Percentiles rank a stretch among this genome's conserved stretches.
phyloP scores from a whole-genome alignment of 64 coral and sea anemone genomes.

The Anthopleura sola region DNA sequence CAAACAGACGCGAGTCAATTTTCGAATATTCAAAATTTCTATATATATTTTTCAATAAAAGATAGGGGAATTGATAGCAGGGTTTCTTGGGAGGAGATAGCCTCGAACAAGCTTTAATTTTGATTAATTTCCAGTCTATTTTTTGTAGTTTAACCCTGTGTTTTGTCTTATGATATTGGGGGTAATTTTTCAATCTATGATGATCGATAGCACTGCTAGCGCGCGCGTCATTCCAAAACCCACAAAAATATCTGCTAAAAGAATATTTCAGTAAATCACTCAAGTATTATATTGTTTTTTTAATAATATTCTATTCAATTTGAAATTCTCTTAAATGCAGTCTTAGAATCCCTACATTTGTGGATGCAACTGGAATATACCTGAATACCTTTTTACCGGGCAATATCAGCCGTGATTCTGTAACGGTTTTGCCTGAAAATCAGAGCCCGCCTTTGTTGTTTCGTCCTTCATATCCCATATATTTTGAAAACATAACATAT shows the following conservation, averaged over 20 bases:
- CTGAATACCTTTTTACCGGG: too few relatives aligned
- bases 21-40: not conserved
- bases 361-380: too few relatives aligned
- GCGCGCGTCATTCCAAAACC: not conserved
- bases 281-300: too few relatives aligned
- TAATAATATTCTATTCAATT: too few relatives aligned
- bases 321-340: too few relatives aligned
- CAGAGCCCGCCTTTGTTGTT: too few relatives aligned
- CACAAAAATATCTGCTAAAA: not conserved
- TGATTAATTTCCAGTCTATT: not conserved
- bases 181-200: not conserved
- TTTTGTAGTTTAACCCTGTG: not conserved
- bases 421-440: too few relatives aligned
- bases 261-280: not conserved
- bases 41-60: not conserved
- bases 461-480: too few relatives aligned
- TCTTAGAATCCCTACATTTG: too few relatives aligned
- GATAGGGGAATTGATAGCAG: not conserved
- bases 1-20: not conserved
- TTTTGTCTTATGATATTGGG: not conserved
- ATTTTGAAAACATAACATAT: too few relatives aligned
- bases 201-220: not conserved
- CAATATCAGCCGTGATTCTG: too few relatives aligned
- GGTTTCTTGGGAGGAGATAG: not conserved
- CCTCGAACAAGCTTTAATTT: not conserved